Conservation (phyloP, 2,888 invertebrate species). For the Phymatocera aterrima region DNA sequence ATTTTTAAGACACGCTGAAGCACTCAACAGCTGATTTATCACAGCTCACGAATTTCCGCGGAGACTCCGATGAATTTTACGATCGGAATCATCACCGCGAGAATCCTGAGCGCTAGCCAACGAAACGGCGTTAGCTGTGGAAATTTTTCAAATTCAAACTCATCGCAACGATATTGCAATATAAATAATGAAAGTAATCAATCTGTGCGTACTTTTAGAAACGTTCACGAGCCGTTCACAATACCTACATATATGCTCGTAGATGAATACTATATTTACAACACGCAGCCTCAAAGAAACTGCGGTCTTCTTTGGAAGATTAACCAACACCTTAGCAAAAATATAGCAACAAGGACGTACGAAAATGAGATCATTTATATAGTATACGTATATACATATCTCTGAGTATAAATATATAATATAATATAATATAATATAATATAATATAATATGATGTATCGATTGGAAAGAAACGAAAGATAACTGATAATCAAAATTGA, state of each 20-base stretch:
- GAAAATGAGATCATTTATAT: slow-evolving; percentile 36
- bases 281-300: not conserved
- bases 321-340: slow-evolving; percentile 44
- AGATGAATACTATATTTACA: slow-evolving; percentile 16
- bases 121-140: not conserved
- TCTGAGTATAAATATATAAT: slow-evolving; percentile 36
- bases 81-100: not conserved
- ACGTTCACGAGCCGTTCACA: not conserved
- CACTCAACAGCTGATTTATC: not conserved
- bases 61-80: not conserved
- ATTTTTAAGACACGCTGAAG: not conserved
- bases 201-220: slow-evolving; percentile 24
- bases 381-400: slow-evolving; percentile 23
- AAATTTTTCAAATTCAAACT: not conserved
- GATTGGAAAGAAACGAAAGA: slow-evolving; percentile 3
- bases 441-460: too few relatives aligned
- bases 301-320: slow-evolving; percentile 35
- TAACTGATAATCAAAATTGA: too few relatives aligned
- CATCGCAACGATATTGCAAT: not conserved
- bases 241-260: slow-evolving; percentile 28
- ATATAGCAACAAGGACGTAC: slow-evolving; percentile 39
- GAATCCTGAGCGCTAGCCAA: not conserved
- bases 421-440: too few relatives aligned
- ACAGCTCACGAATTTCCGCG: not conserved
- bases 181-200: not conserved